Evolutionary conservation across 2,113 vertebrate species (phyloP), one percentile per base, ranked within the genome.

Genomic region (Indri indri): DNA sequence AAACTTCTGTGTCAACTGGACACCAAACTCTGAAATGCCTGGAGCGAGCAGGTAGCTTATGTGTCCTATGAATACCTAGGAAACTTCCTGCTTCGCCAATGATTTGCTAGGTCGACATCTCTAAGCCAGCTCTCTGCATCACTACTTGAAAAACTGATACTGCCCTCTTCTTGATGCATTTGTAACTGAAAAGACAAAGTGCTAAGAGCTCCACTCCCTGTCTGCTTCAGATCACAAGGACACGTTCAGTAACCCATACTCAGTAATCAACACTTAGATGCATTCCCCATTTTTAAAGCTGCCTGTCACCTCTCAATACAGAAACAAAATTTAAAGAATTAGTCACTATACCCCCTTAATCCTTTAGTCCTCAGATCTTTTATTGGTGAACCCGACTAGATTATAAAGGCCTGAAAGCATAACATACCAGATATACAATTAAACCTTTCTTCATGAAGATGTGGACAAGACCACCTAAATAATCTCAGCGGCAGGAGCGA

Each of bases 201-300:
- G 17, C 94, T 57, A 2, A 57, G 34, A 30, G 76, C 42, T 74
- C 68, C 13, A 8, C 54, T 22, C 73, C 13, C 14, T 5, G 8
- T 22, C 54, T 13, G 6, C 18, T 22, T 4, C 12, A 16, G 73
- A 17, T 16, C 17, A 20, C 12, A 0, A 1, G 5, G 5, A 22
- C 5, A n/a, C 3, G 2, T 40, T n/a, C 54, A 11, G 23, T 27
- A 61, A 34, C 81, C 68, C 47, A 20, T 8, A 17, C 42, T n/a
- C 45, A 16, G 68, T 30, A 4, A 47, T 3, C 20, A 3, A n/a
- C 20, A 18, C 2, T 57, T 23, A 45, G 34, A 63, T 30, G 16
- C 22, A 1, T 12, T 37, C 18, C 47, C 90, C 7, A 0, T 47
- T 74, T 42, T 59, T 40, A 90, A 77, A 74, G 22, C 9, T 61